phyloP scores from a whole-genome alignment of 2,888 invertebrate genomes.

The Cremastinae sp. region DNA sequence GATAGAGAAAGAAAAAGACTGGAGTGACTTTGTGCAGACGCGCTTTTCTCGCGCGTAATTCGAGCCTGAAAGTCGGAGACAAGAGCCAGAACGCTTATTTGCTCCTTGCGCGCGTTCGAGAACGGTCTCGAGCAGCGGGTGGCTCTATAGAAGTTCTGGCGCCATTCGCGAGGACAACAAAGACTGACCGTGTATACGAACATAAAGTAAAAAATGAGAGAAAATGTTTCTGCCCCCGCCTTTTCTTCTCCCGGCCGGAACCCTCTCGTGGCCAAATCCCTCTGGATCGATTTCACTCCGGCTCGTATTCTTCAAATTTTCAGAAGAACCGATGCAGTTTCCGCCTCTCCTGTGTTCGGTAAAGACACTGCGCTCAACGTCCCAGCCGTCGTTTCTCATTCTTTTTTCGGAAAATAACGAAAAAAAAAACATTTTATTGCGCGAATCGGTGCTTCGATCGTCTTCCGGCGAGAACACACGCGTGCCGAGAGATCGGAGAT shows the following conservation, averaged over 20 bases:
- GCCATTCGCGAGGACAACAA: constrained; percentile 50
- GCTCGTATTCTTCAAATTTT: constrained; percentile 26
- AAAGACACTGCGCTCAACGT: not conserved
- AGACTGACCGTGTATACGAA: constrained; percentile 48
- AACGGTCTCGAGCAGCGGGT: constrained; percentile 33
- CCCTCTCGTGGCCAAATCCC: constrained; percentile 36
- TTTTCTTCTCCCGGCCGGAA: constrained; percentile 14
- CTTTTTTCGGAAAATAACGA: no score
- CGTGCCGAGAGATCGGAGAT: constrained; percentile 36
- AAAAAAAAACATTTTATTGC: no score
- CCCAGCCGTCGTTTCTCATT: no score
- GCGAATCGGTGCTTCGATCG: no score
- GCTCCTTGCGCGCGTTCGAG: constrained; percentile 2
- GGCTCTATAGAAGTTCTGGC: constrained; percentile 53
- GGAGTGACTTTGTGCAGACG: constrained; percentile 48
- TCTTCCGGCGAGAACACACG: constrained; percentile 10
- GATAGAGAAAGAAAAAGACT: constrained; percentile 22
- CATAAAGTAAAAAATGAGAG: constrained; percentile 5
- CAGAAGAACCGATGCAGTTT: constrained; percentile 34
- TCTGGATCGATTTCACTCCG: constrained; percentile 34
- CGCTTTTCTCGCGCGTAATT: constrained; percentile 34
- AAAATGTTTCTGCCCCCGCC: not conserved
- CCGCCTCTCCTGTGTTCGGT: constrained; percentile 12
- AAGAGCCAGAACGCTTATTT: constrained; percentile 23
- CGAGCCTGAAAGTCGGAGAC: constrained; percentile 39